A percentile compares a stretch with the other conserved stretches of the same genome.
These are phyloP conservation scores for Forbesichthys papilliferus DNA, from an alignment of 2,113 vertebrate species.

Conservation along the genomic window DNA sequence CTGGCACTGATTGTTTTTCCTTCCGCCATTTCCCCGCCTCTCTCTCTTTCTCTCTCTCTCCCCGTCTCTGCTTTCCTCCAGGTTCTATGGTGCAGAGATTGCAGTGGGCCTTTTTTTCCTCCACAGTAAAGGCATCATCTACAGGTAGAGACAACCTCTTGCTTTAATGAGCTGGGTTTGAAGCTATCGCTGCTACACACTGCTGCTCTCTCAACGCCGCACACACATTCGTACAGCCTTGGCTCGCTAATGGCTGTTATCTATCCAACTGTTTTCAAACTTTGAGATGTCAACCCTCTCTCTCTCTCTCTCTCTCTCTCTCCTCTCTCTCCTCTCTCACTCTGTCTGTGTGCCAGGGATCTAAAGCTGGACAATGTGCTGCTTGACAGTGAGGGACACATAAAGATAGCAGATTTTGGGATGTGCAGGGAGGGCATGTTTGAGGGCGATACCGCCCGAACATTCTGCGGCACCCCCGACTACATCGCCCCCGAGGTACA, in stretches of 20 bases:
- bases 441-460: conserved; percentile 82
- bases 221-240: too few species aligned
- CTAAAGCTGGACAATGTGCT: conserved; percentile 92
- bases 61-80: conserved; percentile 41
- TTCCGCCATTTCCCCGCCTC: background rate
- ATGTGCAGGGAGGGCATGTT: conserved; percentile 92
- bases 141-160: conserved; percentile 76
- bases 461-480: conserved; percentile 91
- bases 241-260: background rate
- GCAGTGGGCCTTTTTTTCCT: conserved; percentile 90
- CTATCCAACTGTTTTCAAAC: background rate
- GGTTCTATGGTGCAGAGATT: conserved; percentile 90
- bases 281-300: background rate
- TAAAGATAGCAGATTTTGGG: conserved; percentile 91
- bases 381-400: conserved; percentile 88
- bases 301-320: background rate
- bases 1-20: conserved; percentile 10
- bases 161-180: background rate
- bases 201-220: too few species aligned
- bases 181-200: too few species aligned
- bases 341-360: conserved; percentile 71
- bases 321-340: background rate
- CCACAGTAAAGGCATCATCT: conserved; percentile 91
- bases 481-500: conserved; percentile 91
- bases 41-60: background rate